Evolutionary conservation across 2,888 invertebrate species (phyloP).

Genomic region (Ornithoptera priamus): DNA sequence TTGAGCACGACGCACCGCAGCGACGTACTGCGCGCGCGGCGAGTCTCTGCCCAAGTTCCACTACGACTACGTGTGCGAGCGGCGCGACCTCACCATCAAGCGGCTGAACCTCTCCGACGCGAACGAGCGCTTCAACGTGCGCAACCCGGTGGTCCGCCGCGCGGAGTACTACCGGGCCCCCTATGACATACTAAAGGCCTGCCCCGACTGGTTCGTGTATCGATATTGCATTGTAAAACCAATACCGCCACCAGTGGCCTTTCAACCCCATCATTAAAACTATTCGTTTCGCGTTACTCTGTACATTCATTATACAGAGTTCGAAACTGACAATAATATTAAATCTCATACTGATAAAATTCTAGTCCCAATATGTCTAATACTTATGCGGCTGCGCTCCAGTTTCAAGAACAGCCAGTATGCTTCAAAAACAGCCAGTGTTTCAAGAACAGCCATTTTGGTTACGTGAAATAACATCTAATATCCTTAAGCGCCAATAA

Average conservation of each 20-base stretch:
- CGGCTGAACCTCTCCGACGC: constrained; percentile 67
- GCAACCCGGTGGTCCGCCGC: constrained; percentile 65
- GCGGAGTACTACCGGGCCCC: constrained; percentile 73
- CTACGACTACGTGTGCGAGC: constrained; percentile 73
- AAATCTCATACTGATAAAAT: too few relatives aligned
- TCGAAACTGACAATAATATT: too few relatives aligned
- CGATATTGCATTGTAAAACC: not conserved
- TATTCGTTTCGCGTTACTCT: too few relatives aligned
- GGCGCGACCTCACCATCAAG: constrained; percentile 67
- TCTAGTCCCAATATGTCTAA: too few relatives aligned
- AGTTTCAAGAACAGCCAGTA: too few relatives aligned
- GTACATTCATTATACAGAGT: too few relatives aligned
- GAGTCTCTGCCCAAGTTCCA: constrained; percentile 69
- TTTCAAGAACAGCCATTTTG: too few relatives aligned
- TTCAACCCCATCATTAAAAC: too few relatives aligned
- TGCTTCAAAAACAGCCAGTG: too few relatives aligned
- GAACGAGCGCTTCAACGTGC: constrained; percentile 68
- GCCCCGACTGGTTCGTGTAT: constrained; percentile 66
- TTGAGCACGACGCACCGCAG: constrained; percentile 38
- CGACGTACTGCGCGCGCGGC: constrained; percentile 65
- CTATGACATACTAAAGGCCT: constrained; percentile 69
- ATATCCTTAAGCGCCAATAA: too few relatives aligned
- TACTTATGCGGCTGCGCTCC: too few relatives aligned
- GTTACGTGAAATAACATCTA: too few relatives aligned
- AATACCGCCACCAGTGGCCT: not conserved